Percentiles rank a stretch among this genome's conserved stretches.
These are phyloP conservation scores for Dendroctonus ponderosae DNA, from an alignment of 1,140 invertebrate genomes.

Conservation along the genomic window DNA sequence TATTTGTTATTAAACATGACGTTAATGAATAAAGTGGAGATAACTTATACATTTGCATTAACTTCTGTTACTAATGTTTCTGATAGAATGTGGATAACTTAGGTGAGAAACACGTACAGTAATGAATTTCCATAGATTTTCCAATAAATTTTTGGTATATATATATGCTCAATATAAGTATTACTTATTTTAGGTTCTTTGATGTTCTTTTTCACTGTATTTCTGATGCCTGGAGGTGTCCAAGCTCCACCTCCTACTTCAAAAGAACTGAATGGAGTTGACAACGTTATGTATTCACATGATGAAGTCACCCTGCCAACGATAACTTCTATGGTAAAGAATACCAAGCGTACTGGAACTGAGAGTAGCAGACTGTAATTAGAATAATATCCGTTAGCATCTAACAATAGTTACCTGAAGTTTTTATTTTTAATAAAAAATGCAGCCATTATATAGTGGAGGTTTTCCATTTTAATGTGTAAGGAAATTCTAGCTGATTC, in stretches of 20 bases:
- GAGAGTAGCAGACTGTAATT: conserved; percentile 39
- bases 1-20: no score
- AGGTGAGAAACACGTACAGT: no score
- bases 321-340: conserved; percentile 42
- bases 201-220: conserved; percentile 69
- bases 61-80: no score
- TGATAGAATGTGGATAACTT: no score
- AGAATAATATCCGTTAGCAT: not conserved
- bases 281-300: conserved; percentile 54
- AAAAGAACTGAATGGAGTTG: conserved; percentile 49
- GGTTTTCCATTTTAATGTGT: no score
- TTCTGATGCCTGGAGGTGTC: conserved; percentile 64
- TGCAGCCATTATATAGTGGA: no score
- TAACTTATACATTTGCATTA: no score
- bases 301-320: conserved; percentile 49
- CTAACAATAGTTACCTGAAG: not conserved
- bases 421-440: no score
- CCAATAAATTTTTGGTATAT: not conserved
- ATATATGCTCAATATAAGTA: not conserved
- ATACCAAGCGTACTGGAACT: conserved; percentile 32
- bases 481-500: no score
- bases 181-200: conserved; percentile 60
- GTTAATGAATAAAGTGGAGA: no score
- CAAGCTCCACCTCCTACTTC: conserved; percentile 35
- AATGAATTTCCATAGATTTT: no score